Conservation (phyloP, 2,113 vertebrate genomes). For the Egretta garzetta region DNA sequence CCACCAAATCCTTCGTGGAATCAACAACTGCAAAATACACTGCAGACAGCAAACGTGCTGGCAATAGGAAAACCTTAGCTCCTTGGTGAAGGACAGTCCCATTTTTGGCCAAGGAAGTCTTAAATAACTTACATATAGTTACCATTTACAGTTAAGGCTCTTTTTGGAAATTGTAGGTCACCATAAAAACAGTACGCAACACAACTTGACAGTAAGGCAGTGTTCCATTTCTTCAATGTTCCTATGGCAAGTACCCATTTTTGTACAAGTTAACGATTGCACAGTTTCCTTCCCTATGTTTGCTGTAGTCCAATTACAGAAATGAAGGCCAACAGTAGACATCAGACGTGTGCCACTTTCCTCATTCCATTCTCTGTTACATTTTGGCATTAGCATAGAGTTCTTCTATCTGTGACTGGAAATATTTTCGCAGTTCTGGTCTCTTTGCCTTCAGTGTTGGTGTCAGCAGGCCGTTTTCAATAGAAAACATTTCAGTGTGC, state of each 20-base stretch:
- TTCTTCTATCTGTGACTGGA: conserved; percentile 87
- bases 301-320: conserved; percentile 66
- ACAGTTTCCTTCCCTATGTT: conserved; percentile 69
- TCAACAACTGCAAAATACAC: conserved; percentile 37
- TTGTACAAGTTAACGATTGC: conserved; percentile 64
- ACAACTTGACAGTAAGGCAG: conserved; percentile 76
- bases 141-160: conserved; percentile 81
- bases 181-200: conserved; percentile 74
- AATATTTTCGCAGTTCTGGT: conserved; percentile 82
- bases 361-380: conserved; percentile 62
- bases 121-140: conserved; percentile 76
- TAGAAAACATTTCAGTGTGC: conserved; percentile 86
- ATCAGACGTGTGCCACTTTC: neutral
- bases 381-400: conserved; percentile 91
- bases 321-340: conserved; percentile 61
- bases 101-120: conserved; percentile 69
- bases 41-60: conserved; percentile 66
- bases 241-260: conserved; percentile 74
- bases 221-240: conserved; percentile 72
- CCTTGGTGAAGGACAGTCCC: conserved; percentile 55
- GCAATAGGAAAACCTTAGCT: conserved; percentile 62
- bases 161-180: conserved; percentile 74
- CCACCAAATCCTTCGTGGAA: conserved; percentile 38
- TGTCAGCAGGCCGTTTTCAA: conserved; percentile 93
- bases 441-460: conserved; percentile 95